phyloP scores from a whole-genome alignment of 2,113 vertebrate genomes.

The Hydrochoerus hydrochaeris region DNA sequence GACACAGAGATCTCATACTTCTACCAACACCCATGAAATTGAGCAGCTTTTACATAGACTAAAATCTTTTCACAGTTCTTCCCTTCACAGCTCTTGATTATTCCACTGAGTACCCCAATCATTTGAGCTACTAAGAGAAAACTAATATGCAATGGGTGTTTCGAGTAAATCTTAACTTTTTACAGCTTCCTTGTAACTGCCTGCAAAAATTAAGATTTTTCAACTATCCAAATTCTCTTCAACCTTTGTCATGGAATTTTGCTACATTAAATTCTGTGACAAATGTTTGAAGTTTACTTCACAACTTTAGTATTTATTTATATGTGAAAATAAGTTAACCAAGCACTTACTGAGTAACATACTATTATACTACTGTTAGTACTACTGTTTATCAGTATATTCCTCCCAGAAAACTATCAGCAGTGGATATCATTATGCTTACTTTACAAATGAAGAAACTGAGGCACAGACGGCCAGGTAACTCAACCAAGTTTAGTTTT shows the following conservation, averaged over 20 bases:
- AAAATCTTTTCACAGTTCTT: background rate
- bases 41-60: background rate
- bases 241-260: background rate
- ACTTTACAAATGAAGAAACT: background rate
- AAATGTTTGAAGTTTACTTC: background rate
- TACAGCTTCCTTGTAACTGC: background rate
- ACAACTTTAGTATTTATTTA: background rate
- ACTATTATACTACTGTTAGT: background rate
- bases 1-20: background rate
- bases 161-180: background rate
- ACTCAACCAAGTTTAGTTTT: background rate
- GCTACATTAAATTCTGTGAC: background rate
- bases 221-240: background rate
- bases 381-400: background rate
- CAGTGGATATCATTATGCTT: background rate
- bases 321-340: background rate
- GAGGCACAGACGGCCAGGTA: background rate
- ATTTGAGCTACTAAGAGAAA: background rate
- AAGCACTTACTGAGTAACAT: background rate
- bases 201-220: background rate
- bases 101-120: background rate
- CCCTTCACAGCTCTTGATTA: background rate
- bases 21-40: background rate
- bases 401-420: background rate
- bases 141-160: background rate